Conservation (phyloP, 2,797 vertebrate species). For the Cyclopterus lumpus region DNA sequence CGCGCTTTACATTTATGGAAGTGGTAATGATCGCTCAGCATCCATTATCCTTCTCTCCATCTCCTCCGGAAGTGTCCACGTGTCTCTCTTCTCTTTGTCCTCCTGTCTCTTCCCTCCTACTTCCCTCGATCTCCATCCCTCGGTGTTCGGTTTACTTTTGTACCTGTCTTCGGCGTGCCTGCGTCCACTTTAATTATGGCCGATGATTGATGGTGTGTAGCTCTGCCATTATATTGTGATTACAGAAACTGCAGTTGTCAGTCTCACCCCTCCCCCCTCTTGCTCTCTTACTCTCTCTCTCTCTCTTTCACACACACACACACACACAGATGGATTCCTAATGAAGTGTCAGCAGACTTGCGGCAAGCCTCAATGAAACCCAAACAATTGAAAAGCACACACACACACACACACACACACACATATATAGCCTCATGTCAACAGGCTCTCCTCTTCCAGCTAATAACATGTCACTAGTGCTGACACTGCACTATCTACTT, state of each 20-base stretch:
- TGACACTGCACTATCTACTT: slow-evolving; percentile 68
- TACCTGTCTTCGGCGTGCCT: slow-evolving; percentile 22
- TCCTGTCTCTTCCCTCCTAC: background rate
- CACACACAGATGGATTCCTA: slow-evolving; percentile 31
- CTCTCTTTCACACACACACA: background rate
- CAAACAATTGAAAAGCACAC: slow-evolving; percentile 53
- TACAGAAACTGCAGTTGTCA: slow-evolving; percentile 50
- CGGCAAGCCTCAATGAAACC: slow-evolving; percentile 49
- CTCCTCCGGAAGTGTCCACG: background rate
- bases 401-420: slow-evolving; percentile 31
- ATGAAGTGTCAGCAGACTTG: slow-evolving; percentile 70
- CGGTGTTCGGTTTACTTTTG: slow-evolving; percentile 4
- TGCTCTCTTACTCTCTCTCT: too few species aligned
- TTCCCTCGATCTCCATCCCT: slow-evolving; percentile 13
- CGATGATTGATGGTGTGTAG: slow-evolving; percentile 43
- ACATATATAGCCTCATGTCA: slow-evolving; percentile 49
- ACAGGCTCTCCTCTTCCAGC: slow-evolving; percentile 54
- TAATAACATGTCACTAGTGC: slow-evolving; percentile 72
- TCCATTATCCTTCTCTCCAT: slow-evolving; percentile 40
- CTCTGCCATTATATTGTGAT: slow-evolving; percentile 52
- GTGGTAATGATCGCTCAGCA: slow-evolving; percentile 55
- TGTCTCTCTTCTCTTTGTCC: background rate
- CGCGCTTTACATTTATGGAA: slow-evolving; percentile 64
- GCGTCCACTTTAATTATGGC: slow-evolving; percentile 51
- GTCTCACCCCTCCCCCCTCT: background rate